These are phyloP conservation scores for Anarhynchus alexandrinus DNA, from an alignment of 2,113 vertebrate genomes.

Conservation along the genomic window DNA sequence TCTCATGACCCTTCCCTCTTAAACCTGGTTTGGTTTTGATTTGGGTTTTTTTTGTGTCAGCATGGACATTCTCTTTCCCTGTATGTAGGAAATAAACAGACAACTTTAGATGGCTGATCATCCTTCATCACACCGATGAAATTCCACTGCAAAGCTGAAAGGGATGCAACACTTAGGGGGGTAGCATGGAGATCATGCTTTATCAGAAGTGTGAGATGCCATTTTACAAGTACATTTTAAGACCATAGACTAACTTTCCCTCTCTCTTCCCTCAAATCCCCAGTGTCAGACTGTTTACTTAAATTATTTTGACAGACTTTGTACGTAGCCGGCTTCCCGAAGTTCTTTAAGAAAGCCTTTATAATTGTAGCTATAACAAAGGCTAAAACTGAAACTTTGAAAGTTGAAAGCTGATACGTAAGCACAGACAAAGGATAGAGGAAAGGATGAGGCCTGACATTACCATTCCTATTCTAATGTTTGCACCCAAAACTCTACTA, in stretches of 20 bases:
- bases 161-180: background rate
- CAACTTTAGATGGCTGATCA: background rate
- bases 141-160: background rate
- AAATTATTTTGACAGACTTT: background rate
- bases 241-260: background rate
- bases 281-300: background rate
- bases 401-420: background rate
- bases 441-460: background rate
- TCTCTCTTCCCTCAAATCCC: background rate
- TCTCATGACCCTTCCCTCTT: background rate
- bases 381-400: background rate
- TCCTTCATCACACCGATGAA: background rate
- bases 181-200: background rate
- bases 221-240: background rate
- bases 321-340: background rate
- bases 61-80: background rate
- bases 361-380: background rate
- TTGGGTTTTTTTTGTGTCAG: background rate
- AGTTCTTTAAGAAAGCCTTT: background rate
- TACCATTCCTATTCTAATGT: background rate
- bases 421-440: background rate
- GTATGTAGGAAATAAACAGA: background rate
- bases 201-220: background rate
- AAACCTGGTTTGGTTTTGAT: background rate
- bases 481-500: background rate